Conservation (phyloP, 2,797 vertebrate species). For the Coregonus sp. region DNA sequence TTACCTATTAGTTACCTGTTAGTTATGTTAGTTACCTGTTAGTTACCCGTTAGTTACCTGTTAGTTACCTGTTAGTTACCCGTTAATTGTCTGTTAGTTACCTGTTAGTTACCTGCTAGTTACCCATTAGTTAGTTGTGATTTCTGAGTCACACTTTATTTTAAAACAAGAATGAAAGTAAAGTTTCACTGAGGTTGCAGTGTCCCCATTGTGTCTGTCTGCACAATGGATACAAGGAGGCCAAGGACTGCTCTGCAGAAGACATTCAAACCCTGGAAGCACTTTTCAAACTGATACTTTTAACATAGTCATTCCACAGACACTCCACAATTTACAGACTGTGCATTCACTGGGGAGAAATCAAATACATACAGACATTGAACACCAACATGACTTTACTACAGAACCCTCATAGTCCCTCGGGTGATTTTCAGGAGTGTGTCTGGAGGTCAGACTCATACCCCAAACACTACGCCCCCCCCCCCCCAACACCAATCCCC, state of each 20-base stretch:
- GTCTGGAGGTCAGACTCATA: neutral
- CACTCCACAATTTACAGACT: neutral
- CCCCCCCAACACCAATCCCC: neutral
- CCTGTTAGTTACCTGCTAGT: neutral
- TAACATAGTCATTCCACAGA: neutral
- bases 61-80: no score
- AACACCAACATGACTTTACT: neutral
- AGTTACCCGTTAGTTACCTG: no score
- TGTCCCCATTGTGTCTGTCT: slow-evolving; percentile 1
- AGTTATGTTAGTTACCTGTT: no score
- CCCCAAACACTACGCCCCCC: neutral
- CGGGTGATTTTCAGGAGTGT: neutral
- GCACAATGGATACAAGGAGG: neutral
- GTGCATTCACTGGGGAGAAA: neutral
- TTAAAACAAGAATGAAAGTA: neutral
- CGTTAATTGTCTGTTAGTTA: no score
- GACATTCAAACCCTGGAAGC: neutral
- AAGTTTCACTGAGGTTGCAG: neutral
- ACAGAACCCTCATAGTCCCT: neutral
- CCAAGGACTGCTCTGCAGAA: neutral
- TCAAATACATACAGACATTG: neutral
- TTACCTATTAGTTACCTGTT: no score
- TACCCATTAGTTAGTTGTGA: neutral
- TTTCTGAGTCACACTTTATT: neutral
- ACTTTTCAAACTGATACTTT: neutral